Evolutionary conservation across 2,113 vertebrate genomes (phyloP).

Genomic region (Potamarius usumacintae): DNA sequence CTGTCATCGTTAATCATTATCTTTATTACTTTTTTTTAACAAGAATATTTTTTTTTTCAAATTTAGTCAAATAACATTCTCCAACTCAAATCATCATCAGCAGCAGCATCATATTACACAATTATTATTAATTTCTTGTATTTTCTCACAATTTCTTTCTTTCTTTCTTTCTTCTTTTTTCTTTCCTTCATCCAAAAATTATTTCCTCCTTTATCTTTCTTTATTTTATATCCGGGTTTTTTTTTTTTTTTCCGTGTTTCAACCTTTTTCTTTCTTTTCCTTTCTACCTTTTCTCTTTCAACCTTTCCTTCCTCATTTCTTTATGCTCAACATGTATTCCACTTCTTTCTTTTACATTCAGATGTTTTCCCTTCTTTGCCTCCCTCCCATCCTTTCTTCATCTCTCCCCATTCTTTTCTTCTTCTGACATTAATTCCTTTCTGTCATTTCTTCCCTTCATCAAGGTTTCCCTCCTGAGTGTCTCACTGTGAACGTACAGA

Average conservation of each 20-base stretch:
- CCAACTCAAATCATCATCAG: neutral
- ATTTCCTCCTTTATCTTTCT: neutral
- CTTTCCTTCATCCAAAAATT: neutral
- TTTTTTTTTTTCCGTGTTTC: neutral
- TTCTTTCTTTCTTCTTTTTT: neutral
- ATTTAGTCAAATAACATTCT: neutral
- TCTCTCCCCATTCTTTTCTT: neutral
- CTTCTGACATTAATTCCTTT: neutral
- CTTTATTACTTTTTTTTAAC: too few species aligned
- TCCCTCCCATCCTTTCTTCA: neutral
- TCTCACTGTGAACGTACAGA: neutral
- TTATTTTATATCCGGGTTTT: neutral
- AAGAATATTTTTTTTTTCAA: too few species aligned
- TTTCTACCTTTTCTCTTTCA: neutral
- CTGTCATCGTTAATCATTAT: too few species aligned
- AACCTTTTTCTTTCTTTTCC: neutral
- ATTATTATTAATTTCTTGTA: neutral
- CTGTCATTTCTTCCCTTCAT: too few species aligned
- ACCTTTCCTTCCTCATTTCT: too few species aligned
- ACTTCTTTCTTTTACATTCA: too few species aligned
- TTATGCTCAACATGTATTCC: too few species aligned
- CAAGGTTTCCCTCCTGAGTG: neutral
- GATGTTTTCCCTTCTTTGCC: neutral
- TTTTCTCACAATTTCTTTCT: neutral
- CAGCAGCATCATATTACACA: neutral